Evolutionary conservation across 2,888 invertebrate genomes (phyloP), one percentile per base, ranked within the genome.

Genomic region (Endotricha flammealis): DNA sequence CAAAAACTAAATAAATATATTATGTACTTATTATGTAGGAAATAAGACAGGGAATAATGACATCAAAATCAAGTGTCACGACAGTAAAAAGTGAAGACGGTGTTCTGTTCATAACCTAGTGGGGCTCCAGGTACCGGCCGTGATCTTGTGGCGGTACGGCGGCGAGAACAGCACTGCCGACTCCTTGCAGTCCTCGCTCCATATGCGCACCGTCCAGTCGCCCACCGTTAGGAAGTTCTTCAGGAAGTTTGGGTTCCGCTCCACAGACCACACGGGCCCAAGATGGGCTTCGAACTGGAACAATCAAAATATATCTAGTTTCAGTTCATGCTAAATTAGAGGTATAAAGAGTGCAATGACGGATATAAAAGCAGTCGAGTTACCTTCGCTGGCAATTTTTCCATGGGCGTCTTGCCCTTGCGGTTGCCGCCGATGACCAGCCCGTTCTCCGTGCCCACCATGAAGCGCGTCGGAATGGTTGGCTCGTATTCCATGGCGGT

Each of bases 171-270:
- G 90, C 29, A 98, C 93, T 4, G 95, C 90, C 28, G 96, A 95
- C 67, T 98, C 97, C 41, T 91, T 90, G 64, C 96, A 96, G 64
- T 98, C 98, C 75, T 98, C 98, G 2, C 96, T 95, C 96, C 97
- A 98, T 51, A 98, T 92, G 51, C 93, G 89, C 1, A 95, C 93
- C 27, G 95, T 94, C 95, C 96, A 97, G 75, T 97, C 97, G 1
- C 97, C 98, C 27, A 98, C 92, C 0, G 96, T 94, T 39, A 98
- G 82, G 74, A 98, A 98, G 72, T 96, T 97, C 78, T 98, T 98
- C 1, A 95, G 90, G 78, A 96, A 97, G 14, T 92, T 93, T 0
- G 97, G 95, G 83, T 97, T 98, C 42, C 98, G 90, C 62, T 96
- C 93, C 35, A 97, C 83, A 3, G 95, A 90, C 64, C 93, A 91